Base-by-base conservation (phyloP, 2,888 invertebrate species). In the Idaea straminata region DNA sequence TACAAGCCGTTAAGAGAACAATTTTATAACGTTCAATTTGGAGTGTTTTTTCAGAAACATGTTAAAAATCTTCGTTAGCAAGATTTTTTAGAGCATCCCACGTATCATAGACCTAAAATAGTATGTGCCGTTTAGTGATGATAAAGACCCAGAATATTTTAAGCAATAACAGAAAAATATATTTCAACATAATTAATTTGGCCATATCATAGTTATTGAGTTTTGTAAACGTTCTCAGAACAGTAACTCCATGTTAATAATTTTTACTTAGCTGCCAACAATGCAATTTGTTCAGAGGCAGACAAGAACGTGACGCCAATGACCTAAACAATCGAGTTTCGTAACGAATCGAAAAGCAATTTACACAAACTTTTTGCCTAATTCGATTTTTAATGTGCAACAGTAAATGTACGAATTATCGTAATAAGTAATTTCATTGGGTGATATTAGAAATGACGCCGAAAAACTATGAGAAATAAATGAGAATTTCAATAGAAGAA, bases 1-100 rank as follows among this genome's bases (percentile, higher is more conserved):
- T 67, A 36, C 61, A 72, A 70, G 71, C 74, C 68, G 71, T 83
- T 81, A 79, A 80, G 78, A 79, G 83, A 83, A 82, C 78, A 79
- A 61, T 75, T 79, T 77, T 77, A 73, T 76, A 82, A 77, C 71
- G 25, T 25, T 73, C 72, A 67, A 68, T 73, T 74, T 71, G 63
- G 66, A 64, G 62, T 69, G 59, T 62, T 73, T 76, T 75, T 79
- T 70, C 66, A 76, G 72, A 69, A 61, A 62, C 65, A 58, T 34
- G 67, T 58, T 66, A 35, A 62, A 15, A 35, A 57, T 47, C 62
- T 25, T 25, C 25, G 3, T 25, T 25, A 2, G 25, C 25, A 25
- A 25, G 25, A 25, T 25, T 25, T 25, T 25, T 25, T 25, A 25
- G 25, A 25, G 2, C 25, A 25, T 25, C 25, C 25, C 25, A 25